Percentiles rank a stretch among this genome's conserved stretches.
Evolutionary conservation across 2,888 invertebrate species (phyloP).

Genomic region (Acanthosepion esculentum): DNA sequence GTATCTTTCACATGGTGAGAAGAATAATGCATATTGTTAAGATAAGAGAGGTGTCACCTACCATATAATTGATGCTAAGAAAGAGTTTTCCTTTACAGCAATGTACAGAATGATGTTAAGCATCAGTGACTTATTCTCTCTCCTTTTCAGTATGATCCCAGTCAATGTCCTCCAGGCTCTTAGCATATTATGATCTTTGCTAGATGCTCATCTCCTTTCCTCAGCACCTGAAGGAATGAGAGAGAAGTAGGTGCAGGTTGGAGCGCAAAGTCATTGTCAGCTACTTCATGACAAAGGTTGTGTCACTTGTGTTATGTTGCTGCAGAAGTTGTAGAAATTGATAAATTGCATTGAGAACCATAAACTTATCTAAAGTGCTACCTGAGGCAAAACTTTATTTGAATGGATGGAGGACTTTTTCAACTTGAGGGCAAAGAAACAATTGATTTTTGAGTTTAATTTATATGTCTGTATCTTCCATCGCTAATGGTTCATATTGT

Average conservation of each 20-base stretch:
- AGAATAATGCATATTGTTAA: background rate
- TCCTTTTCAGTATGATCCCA: constrained; percentile 2
- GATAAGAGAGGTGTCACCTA: background rate
- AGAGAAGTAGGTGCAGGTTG: background rate
- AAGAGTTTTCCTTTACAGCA: constrained; percentile 17
- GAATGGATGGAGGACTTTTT: no score
- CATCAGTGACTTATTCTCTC: background rate
- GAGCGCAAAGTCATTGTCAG: background rate
- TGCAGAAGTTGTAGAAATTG: background rate
- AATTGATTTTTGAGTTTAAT: background rate
- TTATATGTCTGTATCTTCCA: background rate
- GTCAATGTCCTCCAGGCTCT: background rate
- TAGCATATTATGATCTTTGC: background rate
- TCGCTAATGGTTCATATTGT: background rate
- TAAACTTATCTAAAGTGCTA: background rate
- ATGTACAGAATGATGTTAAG: constrained; percentile 11
- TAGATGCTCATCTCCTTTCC: background rate
- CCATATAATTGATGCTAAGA: background rate
- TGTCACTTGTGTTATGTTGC: background rate
- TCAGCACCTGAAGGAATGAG: background rate
- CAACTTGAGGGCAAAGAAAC: no score
- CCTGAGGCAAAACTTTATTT: background rate
- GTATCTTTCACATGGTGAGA: background rate
- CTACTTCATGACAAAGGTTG: constrained; percentile 8
- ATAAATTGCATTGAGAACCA: constrained; percentile 33